phyloP scores from a whole-genome alignment of 2,797 vertebrate genomes.

The Perodicticus potto region DNA sequence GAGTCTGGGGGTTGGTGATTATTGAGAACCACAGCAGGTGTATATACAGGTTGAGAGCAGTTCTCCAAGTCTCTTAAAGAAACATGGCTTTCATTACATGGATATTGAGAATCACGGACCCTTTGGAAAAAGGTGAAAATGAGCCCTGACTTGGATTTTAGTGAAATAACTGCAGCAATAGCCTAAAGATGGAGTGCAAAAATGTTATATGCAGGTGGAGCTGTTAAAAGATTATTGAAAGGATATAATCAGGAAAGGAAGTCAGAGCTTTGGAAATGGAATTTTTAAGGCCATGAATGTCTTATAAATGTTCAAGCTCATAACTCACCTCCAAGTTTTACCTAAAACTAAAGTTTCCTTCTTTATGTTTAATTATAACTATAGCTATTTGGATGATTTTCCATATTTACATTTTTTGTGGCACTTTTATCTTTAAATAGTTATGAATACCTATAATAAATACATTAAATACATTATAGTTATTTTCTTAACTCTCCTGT shows the following conservation, averaged over 20 bases:
- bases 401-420: neutral
- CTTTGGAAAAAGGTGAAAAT: constrained; percentile 1
- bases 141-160: neutral
- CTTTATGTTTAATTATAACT: constrained; percentile 28
- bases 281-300: constrained; percentile 27
- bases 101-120: neutral
- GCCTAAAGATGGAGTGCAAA: neutral
- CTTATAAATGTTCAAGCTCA: constrained; percentile 17
- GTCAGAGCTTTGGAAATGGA: constrained; percentile 12
- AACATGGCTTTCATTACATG: neutral
- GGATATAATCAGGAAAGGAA: neutral
- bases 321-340: neutral
- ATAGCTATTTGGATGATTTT: neutral
- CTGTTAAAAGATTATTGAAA: neutral
- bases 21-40: neutral
- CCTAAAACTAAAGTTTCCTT: neutral
- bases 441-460: neutral
- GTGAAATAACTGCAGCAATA: neutral
- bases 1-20: neutral
- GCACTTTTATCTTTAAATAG: constrained; percentile 27
- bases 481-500: neutral
- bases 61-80: neutral
- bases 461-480: neutral
- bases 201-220: neutral
- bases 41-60: neutral